Conservation (phyloP, 2,888 invertebrate genomes). For the Linnaemya vulpina region DNA sequence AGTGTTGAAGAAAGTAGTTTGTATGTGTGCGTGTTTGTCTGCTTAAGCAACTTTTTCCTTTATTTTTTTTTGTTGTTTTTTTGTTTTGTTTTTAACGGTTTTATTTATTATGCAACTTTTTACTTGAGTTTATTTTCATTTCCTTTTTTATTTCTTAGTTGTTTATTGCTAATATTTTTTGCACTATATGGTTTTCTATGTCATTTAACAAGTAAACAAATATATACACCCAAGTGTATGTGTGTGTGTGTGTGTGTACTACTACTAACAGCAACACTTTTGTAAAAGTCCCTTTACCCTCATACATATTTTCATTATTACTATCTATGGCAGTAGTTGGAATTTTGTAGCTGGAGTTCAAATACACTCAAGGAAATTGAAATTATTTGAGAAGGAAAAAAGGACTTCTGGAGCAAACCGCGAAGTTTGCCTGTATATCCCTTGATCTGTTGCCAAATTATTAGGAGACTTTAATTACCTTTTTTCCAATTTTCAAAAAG, state of each 20-base stretch:
- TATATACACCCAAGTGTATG: slow-evolving; percentile 18
- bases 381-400: not conserved
- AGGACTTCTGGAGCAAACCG: no score
- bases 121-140: slow-evolving; percentile 38
- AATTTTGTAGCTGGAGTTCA: slow-evolving; percentile 21
- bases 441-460: no score
- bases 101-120: slow-evolving; percentile 68
- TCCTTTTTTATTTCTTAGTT: slow-evolving; percentile 48
- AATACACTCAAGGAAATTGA: slow-evolving; percentile 38
- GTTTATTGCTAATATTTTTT: slow-evolving; percentile 73
- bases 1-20: slow-evolving; percentile 3
- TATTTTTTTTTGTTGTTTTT: no score
- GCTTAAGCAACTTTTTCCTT: not conserved
- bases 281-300: slow-evolving; percentile 22
- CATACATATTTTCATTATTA: slow-evolving; percentile 29
- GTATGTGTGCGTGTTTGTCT: not conserved
- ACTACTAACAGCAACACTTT: slow-evolving; percentile 38
- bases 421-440: no score
- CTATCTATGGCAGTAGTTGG: slow-evolving; percentile 53
- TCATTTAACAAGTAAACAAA: slow-evolving; percentile 69
- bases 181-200: slow-evolving; percentile 72
- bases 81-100: slow-evolving; percentile 42
- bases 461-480: no score
- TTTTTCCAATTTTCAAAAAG: no score
- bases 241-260: not conserved